These are phyloP conservation scores for Noctua comes DNA, from an alignment of 2,888 invertebrate genomes.

Conservation along the genomic window DNA sequence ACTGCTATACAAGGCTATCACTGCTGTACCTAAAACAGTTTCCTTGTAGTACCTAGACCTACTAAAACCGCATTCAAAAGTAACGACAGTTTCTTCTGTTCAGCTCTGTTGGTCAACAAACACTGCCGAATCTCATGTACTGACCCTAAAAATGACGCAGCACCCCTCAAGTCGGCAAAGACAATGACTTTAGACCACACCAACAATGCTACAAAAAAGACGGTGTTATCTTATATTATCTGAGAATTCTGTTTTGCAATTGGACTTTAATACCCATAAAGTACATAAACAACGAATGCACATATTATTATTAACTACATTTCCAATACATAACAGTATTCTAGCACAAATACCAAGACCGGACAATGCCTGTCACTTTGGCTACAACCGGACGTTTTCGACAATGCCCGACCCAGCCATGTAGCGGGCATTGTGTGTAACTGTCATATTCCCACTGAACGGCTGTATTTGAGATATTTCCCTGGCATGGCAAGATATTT, in stretches of 20 bases:
- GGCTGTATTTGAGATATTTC: slow-evolving; percentile 59
- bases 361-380: slow-evolving; percentile 83
- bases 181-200: not conserved
- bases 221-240: no score
- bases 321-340: slow-evolving; percentile 44
- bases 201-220: not conserved
- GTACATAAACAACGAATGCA: slow-evolving; percentile 10
- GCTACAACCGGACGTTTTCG: slow-evolving; percentile 69
- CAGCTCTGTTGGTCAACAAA: no score
- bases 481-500: slow-evolving; percentile 54
- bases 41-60: not conserved
- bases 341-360: slow-evolving; percentile 60
- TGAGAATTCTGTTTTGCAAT: not conserved
- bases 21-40: no score
- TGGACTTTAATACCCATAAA: not conserved
- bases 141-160: not conserved
- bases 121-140: not conserved
- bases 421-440: slow-evolving; percentile 62
- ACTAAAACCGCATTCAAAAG: no score
- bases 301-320: slow-evolving; percentile 20
- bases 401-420: slow-evolving; percentile 64
- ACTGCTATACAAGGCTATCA: no score
- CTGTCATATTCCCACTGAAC: slow-evolving; percentile 60
- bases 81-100: not conserved
- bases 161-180: not conserved